Evolutionary conservation across 2,797 vertebrate genomes (phyloP), one percentile per base, ranked within the genome.

Genomic region (Pipistrellus kuhlii): DNA sequence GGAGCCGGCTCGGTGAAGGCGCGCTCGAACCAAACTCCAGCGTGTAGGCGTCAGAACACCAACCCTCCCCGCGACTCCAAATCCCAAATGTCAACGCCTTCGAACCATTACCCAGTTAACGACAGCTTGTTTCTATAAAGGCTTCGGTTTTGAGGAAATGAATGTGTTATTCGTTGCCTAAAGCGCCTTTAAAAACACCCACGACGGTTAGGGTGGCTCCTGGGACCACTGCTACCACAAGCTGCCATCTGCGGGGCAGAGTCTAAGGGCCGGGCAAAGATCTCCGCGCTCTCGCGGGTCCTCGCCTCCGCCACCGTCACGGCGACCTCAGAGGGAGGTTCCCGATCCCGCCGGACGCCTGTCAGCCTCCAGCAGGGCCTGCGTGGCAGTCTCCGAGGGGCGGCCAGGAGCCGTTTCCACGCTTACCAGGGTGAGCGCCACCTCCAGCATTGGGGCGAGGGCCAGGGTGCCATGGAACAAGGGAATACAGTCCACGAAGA

Each of bases 401-500:
- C 44, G 25, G 25, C 38, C 59, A 38, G 38, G 30, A 15, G 66
- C 46, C 73, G 59, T 3, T 7, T 38, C 57, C 81, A 68, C 3
- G 94, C 99, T 99, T 97, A 99, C 99, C 99, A 99, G 97, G 1
- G 99, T 99, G 83, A 99, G 98, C 14, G 99, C 99, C 96, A 99
- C 99, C 98, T 99, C 99, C 72, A 99, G 98, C 99, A 99, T 99
- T 4, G 99, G 99, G 2, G 99, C 99, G 85, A 99, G 98, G 41
- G 99, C 99, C 18, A 99, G 97, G 10, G 99, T 98, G 0, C 99
- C 99, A 96, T 99, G 99, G 96, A 99, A 99, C 1, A 99, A 99
- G 8, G 99, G 99, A 76, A 99, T 98, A 87, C 99, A 99, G 97
- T 99, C 99, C 94, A 99, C 99, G 96, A 99, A 99, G 53, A 99